Percentiles rank a stretch among this genome's conserved stretches.
Conservation (phyloP, 2,113 vertebrate genomes). For the Rhinopomastus cyanomelas region DNA sequence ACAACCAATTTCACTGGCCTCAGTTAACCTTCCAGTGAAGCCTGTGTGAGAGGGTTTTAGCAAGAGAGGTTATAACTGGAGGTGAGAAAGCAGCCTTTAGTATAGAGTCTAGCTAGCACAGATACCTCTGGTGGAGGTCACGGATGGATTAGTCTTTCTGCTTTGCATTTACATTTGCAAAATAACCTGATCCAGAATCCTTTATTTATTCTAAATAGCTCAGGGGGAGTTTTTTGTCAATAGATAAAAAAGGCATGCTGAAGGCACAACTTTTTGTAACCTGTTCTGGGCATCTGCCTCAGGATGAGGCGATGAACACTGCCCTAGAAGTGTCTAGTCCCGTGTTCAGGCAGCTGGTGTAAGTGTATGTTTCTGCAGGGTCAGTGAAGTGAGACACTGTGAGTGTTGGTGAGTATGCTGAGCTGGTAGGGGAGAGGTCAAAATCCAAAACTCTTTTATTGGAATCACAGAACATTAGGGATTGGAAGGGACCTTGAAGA, state of each 20-base stretch:
- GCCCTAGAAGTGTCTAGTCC: neutral
- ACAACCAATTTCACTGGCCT: neutral
- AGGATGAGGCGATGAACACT: neutral
- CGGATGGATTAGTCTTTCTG: neutral
- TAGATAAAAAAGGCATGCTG: neutral
- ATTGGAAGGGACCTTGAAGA: no score
- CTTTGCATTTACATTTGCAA: neutral
- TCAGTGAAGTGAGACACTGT: fast-evolving
- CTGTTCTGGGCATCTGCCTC: neutral
- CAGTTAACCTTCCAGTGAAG: neutral
- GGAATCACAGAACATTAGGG: no score
- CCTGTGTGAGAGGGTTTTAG: neutral
- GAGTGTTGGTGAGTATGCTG: neutral
- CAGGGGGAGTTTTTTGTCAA: neutral
- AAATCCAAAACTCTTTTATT: neutral
- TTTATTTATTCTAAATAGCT: neutral
- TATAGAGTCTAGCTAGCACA: neutral
- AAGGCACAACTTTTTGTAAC: neutral
- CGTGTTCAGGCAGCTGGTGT: neutral
- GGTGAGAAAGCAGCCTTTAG: neutral
- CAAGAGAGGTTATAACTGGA: fast-evolving
- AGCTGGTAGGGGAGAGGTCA: neutral
- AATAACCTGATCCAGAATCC: neutral
- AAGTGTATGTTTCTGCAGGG: neutral
- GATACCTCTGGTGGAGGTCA: neutral